Evolutionary conservation across 1,140 invertebrate genomes (phyloP).

Genomic region (Heliconius eleuchia): DNA sequence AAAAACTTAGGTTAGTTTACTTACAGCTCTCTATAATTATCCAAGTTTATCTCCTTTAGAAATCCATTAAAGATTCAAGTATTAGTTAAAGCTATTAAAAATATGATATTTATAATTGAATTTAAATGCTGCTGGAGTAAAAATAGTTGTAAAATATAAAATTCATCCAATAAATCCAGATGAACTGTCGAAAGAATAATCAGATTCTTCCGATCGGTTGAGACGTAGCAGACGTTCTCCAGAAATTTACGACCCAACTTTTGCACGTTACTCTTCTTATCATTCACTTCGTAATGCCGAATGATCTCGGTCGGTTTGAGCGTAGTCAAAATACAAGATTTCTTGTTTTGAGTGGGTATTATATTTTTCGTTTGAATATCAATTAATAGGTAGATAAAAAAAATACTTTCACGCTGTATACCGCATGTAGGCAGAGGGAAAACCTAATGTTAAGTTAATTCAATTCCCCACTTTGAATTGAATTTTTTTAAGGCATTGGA

Average conservation of each 20-base stretch:
- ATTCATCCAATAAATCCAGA: slow-evolving; percentile 39
- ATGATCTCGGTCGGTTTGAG: slow-evolving; percentile 53
- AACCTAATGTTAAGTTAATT: no score
- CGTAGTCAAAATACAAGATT: slow-evolving; percentile 24
- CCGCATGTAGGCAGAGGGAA: no score
- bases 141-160: slow-evolving; percentile 33
- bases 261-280: slow-evolving; percentile 72
- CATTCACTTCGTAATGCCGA: slow-evolving; percentile 56
- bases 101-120: slow-evolving; percentile 25
- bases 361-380: slow-evolving; percentile 2
- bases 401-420: no score
- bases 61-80: slow-evolving; percentile 47
- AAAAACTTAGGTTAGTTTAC: slow-evolving; percentile 46
- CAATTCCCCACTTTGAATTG: no score
- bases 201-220: slow-evolving; percentile 64
- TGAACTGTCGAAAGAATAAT: slow-evolving; percentile 72
- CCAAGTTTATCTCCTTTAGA: slow-evolving; percentile 51
- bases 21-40: slow-evolving; percentile 53
- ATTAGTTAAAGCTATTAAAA: slow-evolving; percentile 33
- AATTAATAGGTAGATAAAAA: slow-evolving; percentile 39
- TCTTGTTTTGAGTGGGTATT: not conserved
- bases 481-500: no score
- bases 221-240: slow-evolving; percentile 64
- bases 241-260: slow-evolving; percentile 74
- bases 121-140: not conserved